Evolutionary conservation across 2,888 invertebrate genomes (phyloP), one percentile per base, ranked within the genome.

Genomic region (Melanargia galathea): DNA sequence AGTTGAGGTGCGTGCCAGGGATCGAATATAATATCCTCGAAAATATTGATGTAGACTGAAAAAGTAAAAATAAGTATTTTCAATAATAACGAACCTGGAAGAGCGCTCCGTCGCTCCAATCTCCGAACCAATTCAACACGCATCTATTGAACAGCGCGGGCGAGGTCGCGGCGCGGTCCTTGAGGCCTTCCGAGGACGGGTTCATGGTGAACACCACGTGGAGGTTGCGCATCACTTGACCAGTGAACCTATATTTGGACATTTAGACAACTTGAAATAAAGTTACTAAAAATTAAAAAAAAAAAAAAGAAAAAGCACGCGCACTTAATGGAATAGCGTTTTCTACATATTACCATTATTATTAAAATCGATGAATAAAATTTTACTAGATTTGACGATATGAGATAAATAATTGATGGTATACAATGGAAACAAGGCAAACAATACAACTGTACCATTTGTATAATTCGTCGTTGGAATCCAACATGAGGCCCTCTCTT

Each of bases 181-280:
- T 99, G 48, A 99, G 93, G 0, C 99, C 99, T 80, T 99, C 99
- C 0, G 98, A 97, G 0, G 98, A 98, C 8, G 99, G 99, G 91
- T 99, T 99, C 99, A 99, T 99, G 0, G 99, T 99, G 90, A 99
- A 99, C 49, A 99, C 99, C 10, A 99, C 99, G 88, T 99, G 99
- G 55, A 99, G 93, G 86, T 99, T 99, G 68, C 97, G 95, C 98
- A 99, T 99, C 40, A 99, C 99, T 94, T 99, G 97, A 26, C 97
- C 97, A 0, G 99, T 99, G 86, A 99, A 99, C 90, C 90, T 92
- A 61, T 4, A 5, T 13, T 2, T 2, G 45, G 20, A 45, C 10
- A 45, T 8, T 38, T 13, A 20, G 20, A 7, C 24, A 7, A 48
- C 0, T n/a, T 18, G 4, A 0, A 16, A 5, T 40, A 43, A 43